Conservation (phyloP, 92 coral and sea anemone genomes). For the Meandrina meandrites region DNA sequence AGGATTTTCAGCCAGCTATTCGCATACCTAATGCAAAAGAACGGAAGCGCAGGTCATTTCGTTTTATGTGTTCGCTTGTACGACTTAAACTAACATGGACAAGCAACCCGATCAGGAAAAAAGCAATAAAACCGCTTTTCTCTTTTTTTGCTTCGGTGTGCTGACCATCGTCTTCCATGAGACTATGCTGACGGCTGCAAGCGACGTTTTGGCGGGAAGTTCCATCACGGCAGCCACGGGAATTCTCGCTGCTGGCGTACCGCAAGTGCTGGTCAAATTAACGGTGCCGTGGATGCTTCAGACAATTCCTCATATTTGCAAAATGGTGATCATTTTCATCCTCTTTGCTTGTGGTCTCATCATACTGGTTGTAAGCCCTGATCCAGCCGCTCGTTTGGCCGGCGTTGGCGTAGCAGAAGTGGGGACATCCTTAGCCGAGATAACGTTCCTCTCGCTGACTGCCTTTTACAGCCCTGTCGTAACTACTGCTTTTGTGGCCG, state of each 20-base stretch:
- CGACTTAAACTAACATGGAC: no score
- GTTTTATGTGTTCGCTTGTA: no score
- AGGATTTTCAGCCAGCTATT: no score
- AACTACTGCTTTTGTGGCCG: constrained; percentile 47
- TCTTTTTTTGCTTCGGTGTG: constrained; percentile 32
- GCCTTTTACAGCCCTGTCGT: constrained; percentile 46
- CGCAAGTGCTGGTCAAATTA: constrained; percentile 34
- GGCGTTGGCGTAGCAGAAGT: constrained; percentile 42
- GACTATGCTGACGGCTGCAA: constrained; percentile 29
- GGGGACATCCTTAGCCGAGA: constrained; percentile 34
- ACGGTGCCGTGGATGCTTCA: constrained; percentile 45
- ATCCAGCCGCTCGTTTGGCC: constrained; percentile 27
- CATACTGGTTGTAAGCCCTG: constrained; percentile 20
- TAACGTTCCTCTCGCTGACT: constrained; percentile 39
- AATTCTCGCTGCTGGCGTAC: constrained; percentile 34
- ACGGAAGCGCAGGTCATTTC: no score
- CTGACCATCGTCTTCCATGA: constrained; percentile 40
- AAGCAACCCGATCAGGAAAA: no score
- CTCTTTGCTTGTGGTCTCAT: constrained; percentile 29
- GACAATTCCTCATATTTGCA: constrained; percentile 25
- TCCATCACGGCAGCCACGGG: constrained; percentile 21
- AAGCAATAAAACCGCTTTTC: no score
- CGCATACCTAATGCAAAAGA: no score
- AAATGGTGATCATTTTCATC: constrained; percentile 19
- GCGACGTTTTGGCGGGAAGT: constrained; percentile 42